Evolutionary conservation across 92 coral and sea anemone species (phyloP), one percentile per base, ranked within the genome.

Genomic region (Metridium senile): DNA sequence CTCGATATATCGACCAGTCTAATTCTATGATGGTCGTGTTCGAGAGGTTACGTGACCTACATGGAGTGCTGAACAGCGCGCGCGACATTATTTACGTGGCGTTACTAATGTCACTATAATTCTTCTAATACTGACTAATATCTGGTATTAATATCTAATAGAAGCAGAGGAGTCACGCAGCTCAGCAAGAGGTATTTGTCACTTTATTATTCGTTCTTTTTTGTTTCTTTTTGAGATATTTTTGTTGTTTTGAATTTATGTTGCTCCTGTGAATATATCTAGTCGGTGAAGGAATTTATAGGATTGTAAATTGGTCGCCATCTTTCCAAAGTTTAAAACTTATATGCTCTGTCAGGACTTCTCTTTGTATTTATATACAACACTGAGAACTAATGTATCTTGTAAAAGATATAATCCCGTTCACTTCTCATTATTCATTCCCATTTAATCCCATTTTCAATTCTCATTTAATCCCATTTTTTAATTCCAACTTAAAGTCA

Each of bases 101-200:
- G 69, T 28, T 63, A 63, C 69, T 28, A 8, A 59, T 63, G 45
- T 31, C 43, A 19, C n/a, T 6, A 63, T 54, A 63, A 29, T 26
- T 16, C n/a, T 1, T 53, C 66, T 29, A 46, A 72, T 72, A 32
- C 30, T 23, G 34, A 29, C 47, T 72, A 72, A 72, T 72, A 18
- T 31, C 27, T 72, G 46, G 20, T 72, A 53, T 23, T 70, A 70
- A 46, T 70, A 7, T 70, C 51, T 20, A 49, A 53, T 59, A 72
- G 76, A 72, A 26, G 76, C 51, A 30, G 76, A 72, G 52, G 47
- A 54, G 23, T 54, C 76, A 6, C 64, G 65, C 54, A 68, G 73
- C 45, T 72, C 76, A 53, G 66, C 35, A 34, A 72, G 49, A 72
- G 76, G 76, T 72, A 71, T 54, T 71, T 19, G 29, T 25, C 27